These are phyloP conservation scores for Kryphioiulus occultus DNA, from an alignment of 2,888 invertebrate genomes.

Conservation along the genomic window DNA sequence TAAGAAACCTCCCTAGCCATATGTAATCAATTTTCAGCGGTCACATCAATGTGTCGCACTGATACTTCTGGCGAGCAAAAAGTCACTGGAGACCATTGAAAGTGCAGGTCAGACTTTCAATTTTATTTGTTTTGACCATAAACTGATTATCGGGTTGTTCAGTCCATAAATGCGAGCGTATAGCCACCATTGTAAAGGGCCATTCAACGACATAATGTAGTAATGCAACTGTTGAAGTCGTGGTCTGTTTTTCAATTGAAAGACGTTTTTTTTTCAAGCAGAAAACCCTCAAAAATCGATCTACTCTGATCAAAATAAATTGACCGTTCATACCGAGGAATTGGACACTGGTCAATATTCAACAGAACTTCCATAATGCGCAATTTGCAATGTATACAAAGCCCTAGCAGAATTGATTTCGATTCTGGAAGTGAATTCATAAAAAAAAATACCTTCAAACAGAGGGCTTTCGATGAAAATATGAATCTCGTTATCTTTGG, in stretches of 20 bases:
- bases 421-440: too few relatives aligned
- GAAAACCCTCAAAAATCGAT: neutral
- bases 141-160: constrained; percentile 8
- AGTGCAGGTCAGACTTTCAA: neutral
- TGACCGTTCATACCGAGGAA: neutral
- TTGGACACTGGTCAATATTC: neutral
- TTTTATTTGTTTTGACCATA: constrained; percentile 12
- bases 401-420: too few relatives aligned
- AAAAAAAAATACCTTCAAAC: too few relatives aligned
- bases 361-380: too few relatives aligned
- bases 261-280: neutral
- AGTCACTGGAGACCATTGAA: constrained; percentile 6
- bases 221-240: neutral
- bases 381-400: too few relatives aligned
- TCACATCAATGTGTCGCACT: constrained; percentile 1
- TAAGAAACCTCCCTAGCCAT: neutral
- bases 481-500: too few relatives aligned
- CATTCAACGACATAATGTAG: neutral
- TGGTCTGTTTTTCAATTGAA: neutral
- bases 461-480: too few relatives aligned
- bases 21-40: neutral
- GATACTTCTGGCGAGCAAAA: neutral
- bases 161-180: too few relatives aligned
- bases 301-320: neutral
- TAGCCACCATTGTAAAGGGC: neutral